Evolutionary conservation across 2,888 invertebrate species (phyloP), one percentile per base, ranked within the genome.

Genomic region (Hirudinaria manillensis): DNA sequence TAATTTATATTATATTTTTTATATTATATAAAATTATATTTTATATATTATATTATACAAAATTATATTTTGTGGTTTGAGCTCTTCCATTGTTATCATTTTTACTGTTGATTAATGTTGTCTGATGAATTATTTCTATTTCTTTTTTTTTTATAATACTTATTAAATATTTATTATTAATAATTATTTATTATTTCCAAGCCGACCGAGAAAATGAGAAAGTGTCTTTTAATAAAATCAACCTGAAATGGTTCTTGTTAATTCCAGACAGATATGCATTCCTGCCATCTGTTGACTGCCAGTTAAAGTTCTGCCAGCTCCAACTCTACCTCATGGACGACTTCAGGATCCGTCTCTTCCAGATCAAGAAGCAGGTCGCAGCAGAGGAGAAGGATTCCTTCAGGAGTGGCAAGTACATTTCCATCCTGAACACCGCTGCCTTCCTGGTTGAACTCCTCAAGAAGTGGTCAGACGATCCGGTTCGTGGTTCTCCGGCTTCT

Each of bases 281-380:
- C 72, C 85, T 94, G 65, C 92, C 93, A 0, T 91, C 92, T 81
- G 92, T 93, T 0, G 77, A 79, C 3, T 81, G 81, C 77, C 81
- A 82, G 70, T 77, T 84, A 76, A 92, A 93, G 83, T 97, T 97
- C 86, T 87, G 95, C 34, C 92, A 93, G 78, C 87, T 97, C 3
- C 95, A 96, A 84, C 85, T 94, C 29, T 94, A 95, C 81, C 85
- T 96, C 68, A 88, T 96, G 75, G 96, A 96, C 81, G 95, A 95
- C 83, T 93, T 92, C 87, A 89, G 95, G 45, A 89, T 94, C 21
- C 89, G 96, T 70, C 87, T 96, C 70, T 89, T 93, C 10, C 96
- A 97, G 85, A 85, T 95, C 70, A 77, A 76, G 81, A 73, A 74
- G 51, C 73, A 76, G n/a, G 70, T 61, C n/a, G 73, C 51, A 13